These are phyloP conservation scores for Lasioglossum malachurum DNA, from an alignment of 2,888 invertebrate genomes.

Conservation along the genomic window DNA sequence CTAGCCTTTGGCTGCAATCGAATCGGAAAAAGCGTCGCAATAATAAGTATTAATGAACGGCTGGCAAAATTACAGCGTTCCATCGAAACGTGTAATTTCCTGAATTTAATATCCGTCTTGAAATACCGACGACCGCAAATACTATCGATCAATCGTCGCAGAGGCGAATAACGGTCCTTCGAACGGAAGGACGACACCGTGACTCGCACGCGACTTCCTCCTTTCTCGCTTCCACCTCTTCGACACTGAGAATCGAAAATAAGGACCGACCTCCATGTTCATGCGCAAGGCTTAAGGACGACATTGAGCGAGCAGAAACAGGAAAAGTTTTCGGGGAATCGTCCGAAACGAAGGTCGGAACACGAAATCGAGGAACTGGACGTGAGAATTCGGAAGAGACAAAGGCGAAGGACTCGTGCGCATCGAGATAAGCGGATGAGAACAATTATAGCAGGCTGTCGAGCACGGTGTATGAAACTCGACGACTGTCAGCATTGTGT, in stretches of 20 bases:
- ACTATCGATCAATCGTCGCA: conserved; percentile 22
- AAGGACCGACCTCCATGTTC: not conserved
- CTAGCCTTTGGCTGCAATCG: conserved; percentile 11
- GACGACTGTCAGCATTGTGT: not conserved
- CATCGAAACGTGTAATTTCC: conserved; percentile 34
- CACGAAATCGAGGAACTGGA: conserved; percentile 17
- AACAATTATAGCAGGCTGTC: conserved; percentile 40
- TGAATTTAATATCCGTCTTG: conserved; percentile 4
- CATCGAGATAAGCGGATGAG: conserved; percentile 40
- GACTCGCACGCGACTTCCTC: conserved; percentile 21
- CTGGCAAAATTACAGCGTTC: conserved; percentile 1
- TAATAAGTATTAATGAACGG: conserved; percentile 25
- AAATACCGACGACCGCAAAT: conserved; percentile 12
- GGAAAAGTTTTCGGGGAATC: not conserved
- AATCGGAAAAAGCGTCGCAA: not conserved
- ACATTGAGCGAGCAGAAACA: not conserved
- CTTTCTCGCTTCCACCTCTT: not conserved
- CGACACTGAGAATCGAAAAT: not conserved
- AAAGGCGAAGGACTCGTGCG: conserved; percentile 39
- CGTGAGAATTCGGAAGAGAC: conserved; percentile 39
- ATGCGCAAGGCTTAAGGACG: not conserved
- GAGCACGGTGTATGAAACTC: conserved; percentile 26
- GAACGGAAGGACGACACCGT: conserved; percentile 28
- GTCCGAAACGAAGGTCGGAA: not conserved
- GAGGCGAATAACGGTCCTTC: conserved; percentile 30